Evolutionary conservation across 2,888 invertebrate genomes (phyloP).

Genomic region (Synanthedon tipuliformis): DNA sequence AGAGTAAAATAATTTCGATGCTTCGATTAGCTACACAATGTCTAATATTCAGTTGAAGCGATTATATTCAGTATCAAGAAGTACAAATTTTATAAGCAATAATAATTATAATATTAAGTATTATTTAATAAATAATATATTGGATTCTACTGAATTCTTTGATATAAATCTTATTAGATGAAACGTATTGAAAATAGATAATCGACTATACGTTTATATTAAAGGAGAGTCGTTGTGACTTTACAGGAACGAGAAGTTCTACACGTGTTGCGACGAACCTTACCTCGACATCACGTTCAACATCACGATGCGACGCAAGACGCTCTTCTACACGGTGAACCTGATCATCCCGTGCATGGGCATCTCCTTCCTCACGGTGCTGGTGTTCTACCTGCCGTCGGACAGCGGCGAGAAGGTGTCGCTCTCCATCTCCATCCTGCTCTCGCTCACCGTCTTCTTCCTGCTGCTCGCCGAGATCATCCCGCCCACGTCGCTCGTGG

Average conservation of each 20-base stretch:
- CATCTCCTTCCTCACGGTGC: slow-evolving; percentile 95
- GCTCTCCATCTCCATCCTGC: slow-evolving; percentile 93
- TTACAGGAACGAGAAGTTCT: slow-evolving; percentile 89
- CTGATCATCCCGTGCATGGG: slow-evolving; percentile 97
- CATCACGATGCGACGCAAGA: slow-evolving; percentile 96
- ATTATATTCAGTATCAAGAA: too few species aligned
- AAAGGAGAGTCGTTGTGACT: background rate
- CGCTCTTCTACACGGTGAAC: slow-evolving; percentile 96
- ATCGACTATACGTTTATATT: too few species aligned
- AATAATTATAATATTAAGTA: too few species aligned
- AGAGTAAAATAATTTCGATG: too few species aligned
- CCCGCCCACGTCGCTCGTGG: slow-evolving; percentile 89
- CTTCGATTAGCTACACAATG: too few species aligned
- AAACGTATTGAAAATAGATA: too few species aligned
- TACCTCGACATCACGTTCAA: slow-evolving; percentile 97
- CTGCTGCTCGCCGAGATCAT: slow-evolving; percentile 77
- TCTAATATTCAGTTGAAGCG: too few species aligned
- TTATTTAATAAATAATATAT: too few species aligned
- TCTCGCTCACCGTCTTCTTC: slow-evolving; percentile 97
- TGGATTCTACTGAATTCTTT: too few species aligned
- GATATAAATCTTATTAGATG: too few species aligned
- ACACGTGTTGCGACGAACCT: slow-evolving; percentile 97
- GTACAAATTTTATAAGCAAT: too few species aligned
- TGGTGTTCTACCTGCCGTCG: slow-evolving; percentile 97
- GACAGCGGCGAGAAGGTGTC: slow-evolving; percentile 99